These are phyloP conservation scores for Crocidura indochinensis DNA, from an alignment of 2,797 vertebrate genomes.

Conservation along the genomic window DNA sequence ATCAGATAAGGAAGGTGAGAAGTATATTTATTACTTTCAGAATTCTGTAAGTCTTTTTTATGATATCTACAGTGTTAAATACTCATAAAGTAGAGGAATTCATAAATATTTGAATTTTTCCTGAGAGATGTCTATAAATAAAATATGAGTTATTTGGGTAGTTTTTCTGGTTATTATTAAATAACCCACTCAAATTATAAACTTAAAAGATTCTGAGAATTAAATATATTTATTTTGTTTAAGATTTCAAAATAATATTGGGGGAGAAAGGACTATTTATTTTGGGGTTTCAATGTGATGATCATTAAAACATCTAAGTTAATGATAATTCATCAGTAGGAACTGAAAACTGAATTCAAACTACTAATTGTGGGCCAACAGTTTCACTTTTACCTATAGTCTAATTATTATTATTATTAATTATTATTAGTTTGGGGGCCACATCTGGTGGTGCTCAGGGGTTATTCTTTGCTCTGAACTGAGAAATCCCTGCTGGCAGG, in stretches of 20 bases:
- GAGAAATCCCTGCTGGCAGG: too few species aligned
- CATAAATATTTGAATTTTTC: slow-evolving; percentile 48
- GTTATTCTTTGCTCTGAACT: too few species aligned
- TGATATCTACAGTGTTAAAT: not conserved
- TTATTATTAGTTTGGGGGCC: too few species aligned
- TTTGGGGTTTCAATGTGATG: not conserved
- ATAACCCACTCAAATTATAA: slow-evolving; percentile 10
- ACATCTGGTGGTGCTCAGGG: too few species aligned
- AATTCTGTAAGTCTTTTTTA: not conserved
- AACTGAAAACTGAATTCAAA: slow-evolving; percentile 30
- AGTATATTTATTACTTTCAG: not conserved
- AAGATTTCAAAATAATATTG: not conserved
- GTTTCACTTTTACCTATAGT: not conserved
- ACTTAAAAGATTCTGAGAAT: not conserved
- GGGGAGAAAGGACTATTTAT: not conserved
- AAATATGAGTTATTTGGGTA: not conserved
- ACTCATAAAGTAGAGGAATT: not conserved
- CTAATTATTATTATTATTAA: too few species aligned
- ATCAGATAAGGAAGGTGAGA: slow-evolving; percentile 64
- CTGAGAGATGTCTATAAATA: not conserved
- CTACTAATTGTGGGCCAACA: not conserved
- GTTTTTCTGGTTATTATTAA: not conserved
- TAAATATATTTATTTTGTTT: not conserved
- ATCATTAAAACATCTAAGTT: slow-evolving; percentile 15
- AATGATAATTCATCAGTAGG: not conserved